A percentile compares a stretch with the other conserved stretches of the same genome.
phyloP scores from a whole-genome alignment of 2,888 invertebrate genomes.

The Hirudinaria manillensis region DNA sequence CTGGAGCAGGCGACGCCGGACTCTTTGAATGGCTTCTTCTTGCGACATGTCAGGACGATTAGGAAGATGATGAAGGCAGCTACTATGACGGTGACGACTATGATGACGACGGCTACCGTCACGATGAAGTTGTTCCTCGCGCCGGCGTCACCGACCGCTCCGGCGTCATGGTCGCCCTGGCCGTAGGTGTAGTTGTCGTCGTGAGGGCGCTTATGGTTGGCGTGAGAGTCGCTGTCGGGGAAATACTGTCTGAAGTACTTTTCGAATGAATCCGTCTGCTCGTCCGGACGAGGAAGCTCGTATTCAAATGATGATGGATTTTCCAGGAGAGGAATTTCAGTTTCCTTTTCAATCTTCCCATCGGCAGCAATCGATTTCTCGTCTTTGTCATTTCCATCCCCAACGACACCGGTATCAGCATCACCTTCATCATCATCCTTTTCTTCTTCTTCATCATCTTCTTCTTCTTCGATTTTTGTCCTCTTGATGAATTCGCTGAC shows the following conservation, averaged over 20 bases:
- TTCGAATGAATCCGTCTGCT: too few relatives aligned
- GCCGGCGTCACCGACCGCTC: neutral
- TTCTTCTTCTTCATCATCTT: constrained; percentile 15
- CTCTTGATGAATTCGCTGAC: neutral
- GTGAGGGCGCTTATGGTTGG: neutral
- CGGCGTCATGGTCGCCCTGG: neutral
- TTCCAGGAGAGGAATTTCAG: too few relatives aligned
- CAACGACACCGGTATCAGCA: neutral
- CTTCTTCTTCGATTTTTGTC: neutral
- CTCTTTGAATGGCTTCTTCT: neutral
- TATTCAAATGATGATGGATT: too few relatives aligned
- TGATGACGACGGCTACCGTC: constrained; percentile 27
- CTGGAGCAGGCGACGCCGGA: neutral
- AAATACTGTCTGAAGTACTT: constrained; percentile 17
- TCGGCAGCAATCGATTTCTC: too few relatives aligned
- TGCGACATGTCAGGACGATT: constrained; percentile 18
- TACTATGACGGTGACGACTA: constrained; percentile 18
- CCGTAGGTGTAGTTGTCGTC: neutral
- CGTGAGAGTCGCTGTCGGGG: constrained; percentile 3
- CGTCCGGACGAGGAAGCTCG: too few relatives aligned
- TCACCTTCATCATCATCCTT: neutral
- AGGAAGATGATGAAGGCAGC: constrained; percentile 30
- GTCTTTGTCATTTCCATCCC: neutral
- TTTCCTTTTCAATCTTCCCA: too few relatives aligned
- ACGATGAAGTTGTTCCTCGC: neutral